Conservation (phyloP, 35 echinoderm and acorn worm species). For the Stichopus chloronotus region DNA sequence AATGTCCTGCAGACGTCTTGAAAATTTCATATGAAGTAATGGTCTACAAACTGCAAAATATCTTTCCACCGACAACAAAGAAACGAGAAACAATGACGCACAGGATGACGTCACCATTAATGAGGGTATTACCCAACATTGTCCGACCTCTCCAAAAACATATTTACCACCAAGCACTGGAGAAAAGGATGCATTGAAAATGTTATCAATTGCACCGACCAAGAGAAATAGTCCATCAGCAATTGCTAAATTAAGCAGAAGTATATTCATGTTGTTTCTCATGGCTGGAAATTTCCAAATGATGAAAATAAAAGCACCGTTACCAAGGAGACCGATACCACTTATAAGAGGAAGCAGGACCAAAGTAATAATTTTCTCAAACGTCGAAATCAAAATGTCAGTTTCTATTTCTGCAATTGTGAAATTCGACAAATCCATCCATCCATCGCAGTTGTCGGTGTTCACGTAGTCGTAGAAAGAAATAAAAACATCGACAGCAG, state of each 20-base stretch:
- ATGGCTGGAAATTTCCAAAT: slow-evolving; percentile 53
- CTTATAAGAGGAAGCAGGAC: slow-evolving; percentile 59
- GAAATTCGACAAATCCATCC: neutral
- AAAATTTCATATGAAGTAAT: slow-evolving; percentile 33
- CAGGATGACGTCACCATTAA: slow-evolving; percentile 39
- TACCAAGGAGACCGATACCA: slow-evolving; percentile 57
- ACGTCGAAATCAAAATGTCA: neutral
- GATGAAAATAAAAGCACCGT: slow-evolving; percentile 60
- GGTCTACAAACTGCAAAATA: slow-evolving; percentile 75
- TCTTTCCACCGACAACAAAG: slow-evolving; percentile 62
- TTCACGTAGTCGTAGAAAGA: neutral
- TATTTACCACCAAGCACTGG: slow-evolving; percentile 35
- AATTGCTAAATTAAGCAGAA: too few species aligned
- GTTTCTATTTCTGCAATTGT: neutral
- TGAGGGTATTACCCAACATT: slow-evolving; percentile 38
- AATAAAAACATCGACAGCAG: neutral
- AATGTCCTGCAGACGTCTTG: slow-evolving; percentile 21
- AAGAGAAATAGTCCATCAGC: slow-evolving; percentile 62
- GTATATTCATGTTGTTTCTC: too few species aligned
- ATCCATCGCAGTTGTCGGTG: neutral
- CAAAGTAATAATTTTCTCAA: neutral
- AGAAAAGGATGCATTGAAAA: slow-evolving; percentile 43
- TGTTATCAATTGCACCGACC: slow-evolving; percentile 64
- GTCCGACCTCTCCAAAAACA: slow-evolving; percentile 30
- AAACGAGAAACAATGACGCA: slow-evolving; percentile 63